These are phyloP conservation scores for Diceros bicornis DNA, from an alignment of 2,797 vertebrate genomes.

Conservation along the genomic window DNA sequence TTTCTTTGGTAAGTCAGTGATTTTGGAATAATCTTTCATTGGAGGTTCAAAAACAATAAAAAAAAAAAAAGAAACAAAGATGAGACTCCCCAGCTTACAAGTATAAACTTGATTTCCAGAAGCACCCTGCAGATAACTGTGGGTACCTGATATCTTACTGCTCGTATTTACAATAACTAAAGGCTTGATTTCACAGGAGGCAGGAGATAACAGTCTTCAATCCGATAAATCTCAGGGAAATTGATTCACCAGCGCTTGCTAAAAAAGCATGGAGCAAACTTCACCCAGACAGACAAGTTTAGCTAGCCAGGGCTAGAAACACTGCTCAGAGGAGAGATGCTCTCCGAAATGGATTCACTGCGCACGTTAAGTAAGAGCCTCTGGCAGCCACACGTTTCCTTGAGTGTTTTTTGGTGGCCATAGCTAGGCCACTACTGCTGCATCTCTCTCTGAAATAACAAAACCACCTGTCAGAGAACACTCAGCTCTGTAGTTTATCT, in stretches of 20 bases:
- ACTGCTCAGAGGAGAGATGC: fast-evolving
- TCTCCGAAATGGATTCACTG: fast-evolving
- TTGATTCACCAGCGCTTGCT: fast-evolving
- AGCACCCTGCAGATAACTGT: neutral
- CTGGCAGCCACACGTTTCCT: fast-evolving
- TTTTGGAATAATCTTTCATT: neutral
- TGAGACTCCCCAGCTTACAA: neutral
- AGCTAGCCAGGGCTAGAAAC: fast-evolving
- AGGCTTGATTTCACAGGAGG: neutral
- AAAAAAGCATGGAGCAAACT: fast-evolving
- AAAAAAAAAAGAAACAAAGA: neutral
- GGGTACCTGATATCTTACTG: neutral
- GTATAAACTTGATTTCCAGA: neutral
- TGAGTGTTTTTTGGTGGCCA: fast-evolving
- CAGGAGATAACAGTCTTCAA: neutral
- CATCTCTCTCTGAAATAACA: neutral
- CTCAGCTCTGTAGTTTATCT: neutral
- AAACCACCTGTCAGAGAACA: fast-evolving
- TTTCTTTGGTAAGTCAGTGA: neutral
- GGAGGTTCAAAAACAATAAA: neutral
- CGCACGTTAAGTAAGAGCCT: fast-evolving
- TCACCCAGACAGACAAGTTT: neutral
- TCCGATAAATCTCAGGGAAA: neutral
- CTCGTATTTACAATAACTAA: neutral
- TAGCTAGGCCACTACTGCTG: fast-evolving